Base-by-base conservation (phyloP, 2,113 vertebrate genomes). In the Ochotona princeps region DNA sequence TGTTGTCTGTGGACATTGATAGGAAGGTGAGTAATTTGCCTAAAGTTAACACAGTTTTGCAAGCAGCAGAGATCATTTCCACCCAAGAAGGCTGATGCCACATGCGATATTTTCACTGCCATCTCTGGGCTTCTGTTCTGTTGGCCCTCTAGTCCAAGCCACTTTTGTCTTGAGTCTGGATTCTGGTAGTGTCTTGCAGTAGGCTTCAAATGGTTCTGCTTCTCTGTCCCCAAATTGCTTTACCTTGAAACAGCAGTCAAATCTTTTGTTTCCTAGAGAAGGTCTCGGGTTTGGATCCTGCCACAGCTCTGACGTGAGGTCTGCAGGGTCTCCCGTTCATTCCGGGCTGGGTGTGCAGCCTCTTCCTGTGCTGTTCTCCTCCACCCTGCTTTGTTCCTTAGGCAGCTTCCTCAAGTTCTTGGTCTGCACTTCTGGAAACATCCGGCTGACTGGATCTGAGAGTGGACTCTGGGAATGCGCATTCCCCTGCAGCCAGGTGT, bases 1-100 rank as follows among this genome's bases (percentile, higher is more conserved):
- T 75, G 25, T 61, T 91, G 28, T 86, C 30, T 7, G 28, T 87
- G 89, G 38, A 70, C 69, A 11, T 8, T 81, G 76, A 95, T 76
- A 3, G 44, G 32, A 81, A 38, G 60, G 25, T 28, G 13, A 84
- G 11, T 69, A 12, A 21, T n/a, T 84, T 95, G 15, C 2, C 67
- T 90, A 72, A 51, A 88, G 84, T 86, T 44, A 3, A 2, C 1
- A 21, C 0, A 54, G 18, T 65, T 93, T 75, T 79, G 17, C 25
- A 1, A 49, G 60, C 10, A 13, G 1, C 2, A 61, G 13, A 80
- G 15, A 2, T 7, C 11, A 94, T 18, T 89, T 21, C 79, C 26
- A 0, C 10, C 20, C 25, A 65, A 4, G 72, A 49, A 5, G 78
- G n/a, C 32, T 26, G 74, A 49, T 14, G 69, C 13, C 3, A 21